Evolutionary conservation across 2,113 vertebrate species (phyloP).

Genomic region (Hippocampus mohnikei): DNA sequence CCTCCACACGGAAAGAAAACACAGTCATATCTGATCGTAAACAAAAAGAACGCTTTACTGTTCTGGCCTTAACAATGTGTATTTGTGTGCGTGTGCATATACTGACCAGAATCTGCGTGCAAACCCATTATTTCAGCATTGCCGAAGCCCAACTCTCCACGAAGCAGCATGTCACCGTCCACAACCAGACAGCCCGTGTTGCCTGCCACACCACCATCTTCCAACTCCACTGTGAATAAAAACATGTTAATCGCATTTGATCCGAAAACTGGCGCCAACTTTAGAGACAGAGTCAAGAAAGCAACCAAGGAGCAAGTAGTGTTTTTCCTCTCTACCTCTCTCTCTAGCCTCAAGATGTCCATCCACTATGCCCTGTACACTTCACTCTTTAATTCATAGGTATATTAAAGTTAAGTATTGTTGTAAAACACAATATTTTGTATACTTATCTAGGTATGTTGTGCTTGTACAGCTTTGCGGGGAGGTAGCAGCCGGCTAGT

Average conservation of each 20-base stretch:
- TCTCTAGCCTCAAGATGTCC: too few relatives aligned
- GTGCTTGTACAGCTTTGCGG: too few relatives aligned
- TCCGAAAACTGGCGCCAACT: too few relatives aligned
- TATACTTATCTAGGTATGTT: too few relatives aligned
- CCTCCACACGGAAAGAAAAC: conserved; percentile 64
- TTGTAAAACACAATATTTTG: too few relatives aligned
- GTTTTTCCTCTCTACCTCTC: too few relatives aligned
- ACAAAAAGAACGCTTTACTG: background rate
- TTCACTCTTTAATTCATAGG: too few relatives aligned
- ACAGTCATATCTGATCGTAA: conserved; percentile 42
- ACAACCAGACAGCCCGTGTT: conserved; percentile 54
- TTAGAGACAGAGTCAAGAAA: too few relatives aligned
- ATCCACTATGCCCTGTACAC: too few relatives aligned
- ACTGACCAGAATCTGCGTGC: conserved; percentile 56
- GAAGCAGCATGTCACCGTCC: conserved; percentile 65
- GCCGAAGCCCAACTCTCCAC: conserved; percentile 60
- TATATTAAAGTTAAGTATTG: too few relatives aligned
- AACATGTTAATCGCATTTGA: background rate
- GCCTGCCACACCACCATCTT: conserved; percentile 36
- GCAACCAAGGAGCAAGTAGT: too few relatives aligned
- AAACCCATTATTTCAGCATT: conserved; percentile 61
- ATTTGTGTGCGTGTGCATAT: conserved; percentile 3
- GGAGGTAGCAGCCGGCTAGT: too few relatives aligned
- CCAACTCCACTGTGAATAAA: conserved; percentile 42
- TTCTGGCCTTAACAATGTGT: background rate